A percentile compares a stretch with the other conserved stretches of the same genome.
These are phyloP conservation scores for Phenganax marumi DNA, from an alignment of 92 coral and sea anemone genomes.

Conservation along the genomic window DNA sequence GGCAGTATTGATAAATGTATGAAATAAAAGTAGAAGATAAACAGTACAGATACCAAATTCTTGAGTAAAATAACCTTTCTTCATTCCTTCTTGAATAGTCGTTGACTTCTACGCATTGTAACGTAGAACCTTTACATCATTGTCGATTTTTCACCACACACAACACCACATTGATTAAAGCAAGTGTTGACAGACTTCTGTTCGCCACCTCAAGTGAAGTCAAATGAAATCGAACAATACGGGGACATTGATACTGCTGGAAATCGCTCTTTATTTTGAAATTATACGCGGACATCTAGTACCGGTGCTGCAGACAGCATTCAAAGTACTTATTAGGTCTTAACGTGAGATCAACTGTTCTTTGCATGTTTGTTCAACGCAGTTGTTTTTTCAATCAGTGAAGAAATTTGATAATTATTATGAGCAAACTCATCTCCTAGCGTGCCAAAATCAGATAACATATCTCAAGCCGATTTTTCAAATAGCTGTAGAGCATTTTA, in stretches of 20 bases:
- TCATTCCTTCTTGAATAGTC: not conserved
- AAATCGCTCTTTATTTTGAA: too few relatives aligned
- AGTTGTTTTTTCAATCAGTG: slow-evolving; percentile 33
- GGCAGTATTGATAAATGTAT: not conserved
- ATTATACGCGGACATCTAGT: not conserved
- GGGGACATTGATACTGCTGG: not conserved
- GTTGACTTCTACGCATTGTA: not conserved
- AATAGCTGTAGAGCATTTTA: not conserved
- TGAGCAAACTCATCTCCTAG: slow-evolving; percentile 19
- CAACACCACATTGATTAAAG: slow-evolving; percentile 15
- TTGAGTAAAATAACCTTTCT: not conserved
- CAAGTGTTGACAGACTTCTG: slow-evolving; percentile 27
- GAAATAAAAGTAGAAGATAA: not conserved
- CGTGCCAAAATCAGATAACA: slow-evolving; percentile 20
- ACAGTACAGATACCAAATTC: not conserved
- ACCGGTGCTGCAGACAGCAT: not conserved
- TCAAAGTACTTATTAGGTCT: slow-evolving; percentile 3
- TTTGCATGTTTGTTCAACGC: slow-evolving; percentile 18
- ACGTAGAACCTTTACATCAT: not conserved
- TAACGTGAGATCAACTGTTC: slow-evolving; percentile 15
- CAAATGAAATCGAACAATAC: not conserved
- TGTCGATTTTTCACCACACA: slow-evolving; percentile 1
- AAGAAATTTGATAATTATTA: slow-evolving; percentile 35
- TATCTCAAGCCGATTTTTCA: not conserved
- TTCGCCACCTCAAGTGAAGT: not conserved